These are phyloP conservation scores for Deladenus siricidicola DNA, from an alignment of 2,888 invertebrate species.

Conservation along the genomic window DNA sequence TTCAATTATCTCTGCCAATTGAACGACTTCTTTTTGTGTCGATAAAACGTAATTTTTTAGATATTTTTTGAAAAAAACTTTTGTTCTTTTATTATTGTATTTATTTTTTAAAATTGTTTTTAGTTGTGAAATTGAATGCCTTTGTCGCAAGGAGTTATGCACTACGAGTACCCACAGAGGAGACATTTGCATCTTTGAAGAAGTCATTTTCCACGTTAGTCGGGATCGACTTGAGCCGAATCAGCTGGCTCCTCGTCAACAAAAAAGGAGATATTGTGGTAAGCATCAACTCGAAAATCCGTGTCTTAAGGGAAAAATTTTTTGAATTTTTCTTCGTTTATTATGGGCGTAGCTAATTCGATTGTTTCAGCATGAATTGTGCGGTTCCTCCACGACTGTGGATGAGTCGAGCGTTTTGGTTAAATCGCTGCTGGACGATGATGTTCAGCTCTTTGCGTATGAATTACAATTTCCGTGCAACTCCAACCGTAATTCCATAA, in stretches of 20 bases:
- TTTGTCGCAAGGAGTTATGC: neutral
- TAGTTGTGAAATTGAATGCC: neutral
- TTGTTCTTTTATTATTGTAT: too few species aligned
- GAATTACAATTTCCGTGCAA: neutral
- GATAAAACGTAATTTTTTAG: slow-evolving; percentile 1
- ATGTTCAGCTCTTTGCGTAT: slow-evolving; percentile 1
- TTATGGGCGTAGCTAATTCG: neutral
- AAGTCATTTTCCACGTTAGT: neutral
- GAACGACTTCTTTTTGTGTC: slow-evolving; percentile 67
- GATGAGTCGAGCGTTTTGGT: neutral
- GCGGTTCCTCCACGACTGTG: neutral
- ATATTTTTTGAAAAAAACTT: too few species aligned
- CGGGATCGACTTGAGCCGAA: neutral
- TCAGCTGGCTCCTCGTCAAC: neutral
- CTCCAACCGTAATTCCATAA: neutral
- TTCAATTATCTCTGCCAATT: slow-evolving; percentile 80
- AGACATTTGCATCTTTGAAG: neutral
- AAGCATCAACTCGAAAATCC: too few species aligned
- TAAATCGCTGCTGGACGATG: neutral
- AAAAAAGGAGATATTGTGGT: neutral
- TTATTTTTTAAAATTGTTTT: too few species aligned
- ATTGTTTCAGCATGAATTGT: neutral
- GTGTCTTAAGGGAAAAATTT: too few species aligned
- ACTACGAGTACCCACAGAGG: neutral
- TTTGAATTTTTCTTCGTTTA: neutral